Evolutionary conservation across 2,888 invertebrate genomes (phyloP).

Genomic region (Dendrolimus pini): DNA sequence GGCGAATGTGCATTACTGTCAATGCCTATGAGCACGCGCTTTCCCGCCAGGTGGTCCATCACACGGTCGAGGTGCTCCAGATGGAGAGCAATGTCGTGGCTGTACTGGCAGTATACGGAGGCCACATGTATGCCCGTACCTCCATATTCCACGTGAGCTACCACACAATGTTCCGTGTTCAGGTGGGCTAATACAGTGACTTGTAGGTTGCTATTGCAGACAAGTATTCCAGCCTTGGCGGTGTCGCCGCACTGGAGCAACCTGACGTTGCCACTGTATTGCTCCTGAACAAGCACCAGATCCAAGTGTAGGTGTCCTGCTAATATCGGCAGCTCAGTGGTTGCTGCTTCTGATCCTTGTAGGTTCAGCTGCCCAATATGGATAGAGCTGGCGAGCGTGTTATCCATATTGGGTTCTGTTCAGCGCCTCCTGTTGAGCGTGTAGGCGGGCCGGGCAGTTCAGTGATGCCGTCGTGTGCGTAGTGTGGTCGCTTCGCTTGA

Average conservation of each 20-base stretch:
- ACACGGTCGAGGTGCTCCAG: conserved; percentile 10
- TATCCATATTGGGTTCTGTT: no score
- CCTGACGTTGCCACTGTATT: conserved; percentile 8
- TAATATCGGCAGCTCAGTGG: conserved; percentile 12
- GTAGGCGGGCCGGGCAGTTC: conserved; percentile 12
- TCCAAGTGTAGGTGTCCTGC: no score
- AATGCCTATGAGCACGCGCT: conserved; percentile 10
- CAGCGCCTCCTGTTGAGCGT: conserved; percentile 10
- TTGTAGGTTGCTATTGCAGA: conserved; percentile 3
- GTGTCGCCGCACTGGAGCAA: conserved; percentile 2
- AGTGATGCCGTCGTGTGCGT: conserved; percentile 12
- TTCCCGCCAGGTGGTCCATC: conserved; percentile 7
- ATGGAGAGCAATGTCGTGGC: conserved; percentile 12
- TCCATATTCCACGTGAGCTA: neutral
- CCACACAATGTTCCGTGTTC: conserved; percentile 9
- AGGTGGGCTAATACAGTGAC: conserved; percentile 14
- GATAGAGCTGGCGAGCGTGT: no score
- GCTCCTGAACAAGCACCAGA: conserved; percentile 21
- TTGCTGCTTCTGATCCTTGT: conserved; percentile 12
- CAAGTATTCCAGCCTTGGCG: conserved; percentile 14
- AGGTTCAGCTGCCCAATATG: conserved; percentile 19
- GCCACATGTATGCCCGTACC: conserved; percentile 6
- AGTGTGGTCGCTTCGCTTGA: conserved; percentile 6
- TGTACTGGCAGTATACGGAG: conserved; percentile 16
- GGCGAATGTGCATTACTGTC: conserved; percentile 21